Percentiles rank a stretch among this genome's conserved stretches.
phyloP scores from a whole-genome alignment of 2,113 vertebrate genomes.

The Nestor notabilis region DNA sequence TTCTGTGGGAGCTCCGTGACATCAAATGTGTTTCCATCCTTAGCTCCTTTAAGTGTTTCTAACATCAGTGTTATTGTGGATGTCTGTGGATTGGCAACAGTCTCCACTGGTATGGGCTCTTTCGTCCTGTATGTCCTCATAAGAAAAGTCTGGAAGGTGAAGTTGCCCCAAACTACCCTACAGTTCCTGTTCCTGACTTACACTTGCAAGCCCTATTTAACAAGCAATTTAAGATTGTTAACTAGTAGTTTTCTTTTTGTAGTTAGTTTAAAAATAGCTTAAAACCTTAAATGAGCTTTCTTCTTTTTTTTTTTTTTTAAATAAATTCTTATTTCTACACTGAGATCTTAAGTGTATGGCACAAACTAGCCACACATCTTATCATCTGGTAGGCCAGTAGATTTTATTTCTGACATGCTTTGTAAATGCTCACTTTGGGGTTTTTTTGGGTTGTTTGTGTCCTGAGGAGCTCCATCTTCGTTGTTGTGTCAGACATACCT shows the following conservation, averaged over 20 bases:
- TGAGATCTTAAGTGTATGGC: background rate
- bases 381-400: background rate
- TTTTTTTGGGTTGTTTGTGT: background rate
- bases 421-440: background rate
- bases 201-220: background rate
- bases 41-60: background rate
- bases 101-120: background rate
- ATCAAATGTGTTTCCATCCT: background rate
- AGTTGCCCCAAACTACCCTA: background rate
- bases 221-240: background rate
- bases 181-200: background rate
- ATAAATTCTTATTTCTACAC: background rate
- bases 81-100: background rate
- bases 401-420: background rate
- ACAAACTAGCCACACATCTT: background rate
- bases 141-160: background rate
- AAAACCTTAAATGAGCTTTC: background rate
- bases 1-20: background rate
- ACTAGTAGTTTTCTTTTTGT: background rate
- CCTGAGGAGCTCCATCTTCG: background rate
- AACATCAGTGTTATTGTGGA: background rate
- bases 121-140: background rate
- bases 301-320: background rate
- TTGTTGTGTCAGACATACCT: background rate
- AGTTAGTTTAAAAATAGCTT: constrained; percentile 9